A percentile compares a stretch with the other conserved stretches of the same genome.
These are phyloP conservation scores for Caradrina clavipalpis DNA, from an alignment of 2,888 invertebrate genomes.

Conservation along the genomic window DNA sequence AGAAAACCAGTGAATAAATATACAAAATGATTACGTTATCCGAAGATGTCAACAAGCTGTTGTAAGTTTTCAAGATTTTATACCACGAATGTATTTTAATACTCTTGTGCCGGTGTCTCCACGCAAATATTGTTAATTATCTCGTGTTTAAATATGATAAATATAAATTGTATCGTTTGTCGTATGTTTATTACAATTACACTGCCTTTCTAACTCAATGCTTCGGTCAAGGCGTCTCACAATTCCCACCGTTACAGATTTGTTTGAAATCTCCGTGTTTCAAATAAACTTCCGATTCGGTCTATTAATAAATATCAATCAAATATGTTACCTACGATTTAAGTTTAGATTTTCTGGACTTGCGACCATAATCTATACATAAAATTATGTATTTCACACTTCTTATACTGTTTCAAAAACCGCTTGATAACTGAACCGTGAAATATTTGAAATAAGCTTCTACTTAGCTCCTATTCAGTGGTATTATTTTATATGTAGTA, in stretches of 20 bases:
- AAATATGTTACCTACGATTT: not conserved
- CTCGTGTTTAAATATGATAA: not conserved
- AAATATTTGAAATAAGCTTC: slow-evolving; percentile 7
- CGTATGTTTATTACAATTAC: no score
- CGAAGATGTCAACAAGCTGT: slow-evolving; percentile 80
- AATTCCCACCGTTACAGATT: slow-evolving; percentile 43
- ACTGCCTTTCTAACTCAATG: not conserved
- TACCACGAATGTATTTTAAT: slow-evolving; percentile 1
- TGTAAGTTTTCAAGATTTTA: slow-evolving; percentile 76
- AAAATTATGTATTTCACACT: not conserved
- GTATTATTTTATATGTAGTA: no score
- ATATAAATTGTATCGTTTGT: not conserved
- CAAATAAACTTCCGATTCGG: slow-evolving; percentile 9
- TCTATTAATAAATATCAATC: slow-evolving; percentile 22
- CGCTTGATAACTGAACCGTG: slow-evolving; percentile 19
- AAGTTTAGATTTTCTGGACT: not conserved
- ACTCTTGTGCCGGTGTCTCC: not conserved
- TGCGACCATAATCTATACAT: not conserved
- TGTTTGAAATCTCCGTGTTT: slow-evolving; percentile 26
- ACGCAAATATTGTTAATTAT: not conserved
- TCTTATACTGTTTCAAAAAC: not conserved
- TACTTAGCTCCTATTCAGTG: not conserved
- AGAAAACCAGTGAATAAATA: slow-evolving; percentile 40
- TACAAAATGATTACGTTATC: slow-evolving; percentile 75
- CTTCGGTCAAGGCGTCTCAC: slow-evolving; percentile 26